phyloP scores from a whole-genome alignment of 2,797 vertebrate genomes.

The Ctenopoma multispine region DNA sequence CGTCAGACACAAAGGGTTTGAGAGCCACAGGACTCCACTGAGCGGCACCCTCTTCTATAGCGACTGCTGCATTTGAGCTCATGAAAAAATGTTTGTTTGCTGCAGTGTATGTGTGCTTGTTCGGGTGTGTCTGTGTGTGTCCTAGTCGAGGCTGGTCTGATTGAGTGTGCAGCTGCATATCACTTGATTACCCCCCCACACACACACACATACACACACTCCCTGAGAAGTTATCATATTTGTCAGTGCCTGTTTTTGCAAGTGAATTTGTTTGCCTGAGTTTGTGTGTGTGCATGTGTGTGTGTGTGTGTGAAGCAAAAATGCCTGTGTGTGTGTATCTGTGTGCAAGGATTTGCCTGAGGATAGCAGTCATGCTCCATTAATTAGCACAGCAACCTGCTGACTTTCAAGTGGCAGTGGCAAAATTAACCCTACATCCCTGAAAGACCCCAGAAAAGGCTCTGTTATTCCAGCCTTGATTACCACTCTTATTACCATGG shows the following conservation, averaged over 20 bases:
- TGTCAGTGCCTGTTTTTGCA: slow-evolving; percentile 42
- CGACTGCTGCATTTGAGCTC: neutral
- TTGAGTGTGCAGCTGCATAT: slow-evolving; percentile 73
- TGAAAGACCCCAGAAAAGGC: slow-evolving; percentile 51
- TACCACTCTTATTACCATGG: slow-evolving; percentile 41
- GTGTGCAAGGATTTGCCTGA: slow-evolving; percentile 65
- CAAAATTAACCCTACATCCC: slow-evolving; percentile 79
- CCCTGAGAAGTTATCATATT: slow-evolving; percentile 36
- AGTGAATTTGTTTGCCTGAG: slow-evolving; percentile 14
- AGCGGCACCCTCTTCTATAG: neutral
- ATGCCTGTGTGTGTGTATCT: slow-evolving; percentile 18
- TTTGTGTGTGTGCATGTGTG: slow-evolving; percentile 7
- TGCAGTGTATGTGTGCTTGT: neutral
- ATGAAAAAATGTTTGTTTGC: slow-evolving; percentile 1
- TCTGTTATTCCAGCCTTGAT: slow-evolving; percentile 67
- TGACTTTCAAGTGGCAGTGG: slow-evolving; percentile 84
- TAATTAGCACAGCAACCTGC: slow-evolving; percentile 86
- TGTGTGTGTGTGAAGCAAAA: slow-evolving; percentile 4
- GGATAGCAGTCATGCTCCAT: slow-evolving; percentile 82
- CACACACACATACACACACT: slow-evolving; percentile 14
- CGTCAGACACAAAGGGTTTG: neutral
- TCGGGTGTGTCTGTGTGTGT: slow-evolving; percentile 4
- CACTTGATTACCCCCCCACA: slow-evolving; percentile 58
- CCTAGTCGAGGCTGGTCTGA: slow-evolving; percentile 53
- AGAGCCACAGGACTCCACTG: neutral